These are phyloP conservation scores for Eretmochelys imbricata DNA, from an alignment of 2,113 vertebrate species.

Conservation along the genomic window DNA sequence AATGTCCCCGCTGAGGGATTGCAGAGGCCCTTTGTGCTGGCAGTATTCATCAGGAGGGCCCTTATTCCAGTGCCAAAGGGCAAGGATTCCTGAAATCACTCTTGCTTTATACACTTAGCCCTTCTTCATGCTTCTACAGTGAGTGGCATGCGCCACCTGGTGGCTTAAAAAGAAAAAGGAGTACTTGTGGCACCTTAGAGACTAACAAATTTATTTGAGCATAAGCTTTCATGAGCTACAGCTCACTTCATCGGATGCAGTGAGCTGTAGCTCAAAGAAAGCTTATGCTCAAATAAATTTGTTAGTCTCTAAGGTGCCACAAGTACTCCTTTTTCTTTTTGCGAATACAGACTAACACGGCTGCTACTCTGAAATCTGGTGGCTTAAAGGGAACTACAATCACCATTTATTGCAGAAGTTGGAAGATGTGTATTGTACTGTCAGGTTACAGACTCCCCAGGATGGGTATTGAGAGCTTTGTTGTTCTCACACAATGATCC, in stretches of 20 bases:
- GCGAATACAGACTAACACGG: too few relatives aligned
- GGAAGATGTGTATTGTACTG: background rate
- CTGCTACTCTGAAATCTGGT: background rate
- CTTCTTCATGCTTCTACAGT: background rate
- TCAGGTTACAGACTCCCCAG: background rate
- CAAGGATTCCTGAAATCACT: background rate
- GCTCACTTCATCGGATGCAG: too few relatives aligned
- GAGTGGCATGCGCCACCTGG: constrained; percentile 63
- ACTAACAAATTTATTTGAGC: too few relatives aligned
- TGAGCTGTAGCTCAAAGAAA: too few relatives aligned
- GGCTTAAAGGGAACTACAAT: background rate
- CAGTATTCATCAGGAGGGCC: background rate
- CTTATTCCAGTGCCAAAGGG: background rate
- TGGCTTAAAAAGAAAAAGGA: background rate
- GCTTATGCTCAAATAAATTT: too few relatives aligned
- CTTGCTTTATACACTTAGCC: background rate
- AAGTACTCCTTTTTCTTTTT: too few relatives aligned
- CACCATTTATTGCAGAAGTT: background rate
- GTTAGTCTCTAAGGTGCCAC: too few relatives aligned
- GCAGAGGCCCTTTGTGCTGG: background rate
- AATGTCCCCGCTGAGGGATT: background rate
- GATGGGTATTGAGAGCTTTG: background rate
- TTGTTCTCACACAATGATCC: background rate
- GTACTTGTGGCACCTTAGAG: too few relatives aligned
- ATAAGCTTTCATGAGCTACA: too few relatives aligned